Evolutionary conservation across 2,888 invertebrate genomes (phyloP).

Genomic region (Anoncus sp.): DNA sequence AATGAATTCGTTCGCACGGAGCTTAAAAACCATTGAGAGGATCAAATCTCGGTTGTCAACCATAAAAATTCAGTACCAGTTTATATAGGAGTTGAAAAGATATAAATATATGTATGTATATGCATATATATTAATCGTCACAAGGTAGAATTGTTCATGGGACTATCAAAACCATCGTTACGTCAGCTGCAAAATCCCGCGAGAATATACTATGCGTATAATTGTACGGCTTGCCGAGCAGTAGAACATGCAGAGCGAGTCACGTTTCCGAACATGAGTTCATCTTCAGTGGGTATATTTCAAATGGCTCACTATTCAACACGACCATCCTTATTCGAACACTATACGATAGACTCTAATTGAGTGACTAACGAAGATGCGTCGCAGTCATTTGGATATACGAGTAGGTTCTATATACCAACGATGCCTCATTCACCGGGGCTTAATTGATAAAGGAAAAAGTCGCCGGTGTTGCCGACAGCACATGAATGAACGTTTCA

Average conservation of each 20-base stretch:
- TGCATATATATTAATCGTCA: background rate
- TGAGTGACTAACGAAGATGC: constrained; percentile 51
- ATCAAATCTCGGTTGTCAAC: background rate
- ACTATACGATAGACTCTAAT: constrained; percentile 47
- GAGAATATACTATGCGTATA: background rate
- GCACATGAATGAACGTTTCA: constrained; percentile 52
- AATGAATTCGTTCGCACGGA: background rate
- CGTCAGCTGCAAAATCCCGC: constrained; percentile 3
- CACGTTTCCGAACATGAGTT: constrained; percentile 6
- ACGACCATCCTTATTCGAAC: constrained; percentile 39
- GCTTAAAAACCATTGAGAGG: constrained; percentile 12
- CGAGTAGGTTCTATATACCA: background rate
- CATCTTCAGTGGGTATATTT: constrained; percentile 24
- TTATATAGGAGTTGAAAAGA: constrained; percentile 1
- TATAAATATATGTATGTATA: background rate
- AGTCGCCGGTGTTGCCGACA: constrained; percentile 56
- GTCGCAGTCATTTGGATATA: constrained; percentile 13
- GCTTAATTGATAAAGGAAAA: constrained; percentile 60
- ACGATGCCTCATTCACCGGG: constrained; percentile 37
- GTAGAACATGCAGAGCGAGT: background rate
- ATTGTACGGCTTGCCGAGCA: background rate
- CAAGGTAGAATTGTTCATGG: constrained; percentile 2
- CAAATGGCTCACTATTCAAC: constrained; percentile 28
- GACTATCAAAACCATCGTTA: constrained; percentile 21
- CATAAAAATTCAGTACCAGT: constrained; percentile 5